Conservation (phyloP, 2,797 vertebrate species). For the Falco peregrinus region DNA sequence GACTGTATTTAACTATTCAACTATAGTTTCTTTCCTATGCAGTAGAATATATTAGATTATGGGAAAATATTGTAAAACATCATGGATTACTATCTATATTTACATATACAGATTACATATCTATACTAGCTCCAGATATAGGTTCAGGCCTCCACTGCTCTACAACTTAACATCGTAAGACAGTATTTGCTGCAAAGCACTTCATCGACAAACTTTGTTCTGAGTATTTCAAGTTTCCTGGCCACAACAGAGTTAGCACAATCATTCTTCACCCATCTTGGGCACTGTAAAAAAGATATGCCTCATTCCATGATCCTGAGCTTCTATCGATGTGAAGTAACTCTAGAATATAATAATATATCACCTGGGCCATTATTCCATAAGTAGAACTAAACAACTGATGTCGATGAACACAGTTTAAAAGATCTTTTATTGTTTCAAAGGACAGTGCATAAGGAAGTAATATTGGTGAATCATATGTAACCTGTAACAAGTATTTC, state of each 20-base stretch:
- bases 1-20: background rate
- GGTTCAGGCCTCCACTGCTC: background rate
- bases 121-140: background rate
- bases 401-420: background rate
- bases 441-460: background rate
- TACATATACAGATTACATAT: background rate
- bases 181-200: background rate
- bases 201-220: background rate
- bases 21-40: background rate
- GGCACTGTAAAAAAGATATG: background rate
- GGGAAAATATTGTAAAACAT: background rate
- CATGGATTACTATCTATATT: too few species aligned
- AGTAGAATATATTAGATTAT: background rate
- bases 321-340: background rate
- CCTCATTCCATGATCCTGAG: background rate
- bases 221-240: background rate
- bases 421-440: background rate
- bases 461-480: background rate
- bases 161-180: background rate
- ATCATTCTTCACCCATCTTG: background rate
- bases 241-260: background rate
- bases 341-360: background rate
- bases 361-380: background rate
- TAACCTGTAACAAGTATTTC: background rate
- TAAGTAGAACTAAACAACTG: background rate